Percentiles rank a stretch among this genome's conserved stretches.
phyloP scores from a whole-genome alignment of 2,888 invertebrate species.

The Escarpia spicata region DNA sequence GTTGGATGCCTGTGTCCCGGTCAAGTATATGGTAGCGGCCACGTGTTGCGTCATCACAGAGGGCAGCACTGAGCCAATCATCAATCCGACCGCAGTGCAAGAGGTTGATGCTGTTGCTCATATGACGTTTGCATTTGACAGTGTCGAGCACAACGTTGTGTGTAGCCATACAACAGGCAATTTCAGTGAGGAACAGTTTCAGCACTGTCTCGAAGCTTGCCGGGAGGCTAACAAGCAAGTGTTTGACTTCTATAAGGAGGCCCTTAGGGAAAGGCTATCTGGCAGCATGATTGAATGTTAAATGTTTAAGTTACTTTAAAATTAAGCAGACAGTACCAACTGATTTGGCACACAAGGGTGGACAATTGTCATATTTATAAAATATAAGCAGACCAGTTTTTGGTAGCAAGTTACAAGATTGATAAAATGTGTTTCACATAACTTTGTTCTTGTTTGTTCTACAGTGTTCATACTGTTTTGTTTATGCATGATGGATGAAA shows the following conservation, averaged over 20 bases:
- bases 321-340: too few relatives aligned
- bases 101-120: conserved; percentile 57
- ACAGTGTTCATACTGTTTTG: neutral
- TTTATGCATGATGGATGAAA: too few relatives aligned
- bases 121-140: conserved; percentile 58
- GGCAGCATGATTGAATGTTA: conserved; percentile 13
- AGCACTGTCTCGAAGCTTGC: conserved; percentile 48
- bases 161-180: conserved; percentile 50
- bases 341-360: neutral
- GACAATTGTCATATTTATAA: neutral
- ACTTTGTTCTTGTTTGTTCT: neutral
- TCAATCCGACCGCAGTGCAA: conserved; percentile 73
- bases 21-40: conserved; percentile 84
- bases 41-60: conserved; percentile 76
- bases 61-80: conserved; percentile 69
- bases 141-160: conserved; percentile 50
- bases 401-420: neutral
- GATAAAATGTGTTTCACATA: neutral
- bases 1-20: conserved; percentile 83
- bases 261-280: conserved; percentile 49
- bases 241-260: conserved; percentile 55
- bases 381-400: neutral
- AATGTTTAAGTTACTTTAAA: neutral
- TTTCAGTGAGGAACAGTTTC: conserved; percentile 52
- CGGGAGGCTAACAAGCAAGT: conserved; percentile 49